Conservation (phyloP, 2,113 vertebrate genomes). For the Oostethus manadensis region DNA sequence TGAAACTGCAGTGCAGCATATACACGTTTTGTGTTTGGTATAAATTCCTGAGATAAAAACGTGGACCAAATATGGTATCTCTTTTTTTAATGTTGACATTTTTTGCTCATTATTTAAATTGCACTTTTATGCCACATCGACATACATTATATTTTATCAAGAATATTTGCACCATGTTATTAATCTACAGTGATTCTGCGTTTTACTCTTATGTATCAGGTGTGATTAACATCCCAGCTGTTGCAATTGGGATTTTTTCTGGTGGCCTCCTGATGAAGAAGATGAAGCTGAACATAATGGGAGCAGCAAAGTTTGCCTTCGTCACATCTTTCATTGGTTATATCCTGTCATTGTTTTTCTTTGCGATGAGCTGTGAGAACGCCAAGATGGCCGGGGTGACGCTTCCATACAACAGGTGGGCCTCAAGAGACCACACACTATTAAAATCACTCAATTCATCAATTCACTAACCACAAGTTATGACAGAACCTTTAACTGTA, state of each 20-base stretch:
- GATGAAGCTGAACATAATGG: conserved; percentile 81
- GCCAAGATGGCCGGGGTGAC: conserved; percentile 84
- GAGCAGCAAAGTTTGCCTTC: conserved; percentile 78
- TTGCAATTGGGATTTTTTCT: conserved; percentile 85
- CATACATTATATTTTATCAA: too few relatives aligned
- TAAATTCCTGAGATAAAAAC: neutral
- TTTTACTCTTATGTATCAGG: conserved; percentile 62
- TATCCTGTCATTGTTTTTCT: conserved; percentile 73
- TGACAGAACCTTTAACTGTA: too few relatives aligned
- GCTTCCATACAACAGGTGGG: conserved; percentile 83
- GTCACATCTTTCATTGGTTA: conserved; percentile 74
- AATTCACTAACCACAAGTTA: too few relatives aligned
- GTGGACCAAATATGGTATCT: too few relatives aligned
- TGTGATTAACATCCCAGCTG: conserved; percentile 83
- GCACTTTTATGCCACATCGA: neutral
- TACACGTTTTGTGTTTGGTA: neutral
- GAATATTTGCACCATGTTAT: too few relatives aligned
- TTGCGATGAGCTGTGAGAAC: conserved; percentile 80
- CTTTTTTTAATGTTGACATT: neutral
- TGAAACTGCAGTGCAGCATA: neutral
- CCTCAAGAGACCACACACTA: neutral
- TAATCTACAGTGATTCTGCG: neutral
- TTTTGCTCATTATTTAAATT: too few relatives aligned
- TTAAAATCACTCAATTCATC: neutral
- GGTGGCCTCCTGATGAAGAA: conserved; percentile 90